Percentiles rank a stretch among this genome's conserved stretches.
phyloP scores from a whole-genome alignment of 2,797 vertebrate genomes.

The Hipposideros larvatus region DNA sequence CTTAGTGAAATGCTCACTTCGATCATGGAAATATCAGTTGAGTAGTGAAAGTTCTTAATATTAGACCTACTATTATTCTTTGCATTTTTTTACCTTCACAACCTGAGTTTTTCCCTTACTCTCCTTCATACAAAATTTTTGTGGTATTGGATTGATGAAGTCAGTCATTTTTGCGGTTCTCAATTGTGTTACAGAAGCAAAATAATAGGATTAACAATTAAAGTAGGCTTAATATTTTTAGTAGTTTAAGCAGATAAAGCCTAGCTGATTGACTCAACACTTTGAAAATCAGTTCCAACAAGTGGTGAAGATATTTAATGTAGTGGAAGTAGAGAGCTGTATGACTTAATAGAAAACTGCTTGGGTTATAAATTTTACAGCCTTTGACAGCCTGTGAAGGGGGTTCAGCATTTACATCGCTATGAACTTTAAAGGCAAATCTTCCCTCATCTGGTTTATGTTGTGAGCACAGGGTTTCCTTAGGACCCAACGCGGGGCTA shows the following conservation, averaged over 20 bases:
- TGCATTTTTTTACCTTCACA: not conserved
- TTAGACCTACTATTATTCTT: not conserved
- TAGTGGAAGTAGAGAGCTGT: not conserved
- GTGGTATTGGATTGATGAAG: not conserved
- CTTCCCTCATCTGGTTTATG: not conserved
- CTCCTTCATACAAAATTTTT: not conserved
- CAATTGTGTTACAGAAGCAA: slow-evolving; percentile 7
- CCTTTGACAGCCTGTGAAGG: not conserved
- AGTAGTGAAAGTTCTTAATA: not conserved
- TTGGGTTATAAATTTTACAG: slow-evolving; percentile 19
- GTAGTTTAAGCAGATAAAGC: slow-evolving; percentile 7
- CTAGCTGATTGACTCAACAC: slow-evolving; percentile 41
- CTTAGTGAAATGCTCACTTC: not conserved
- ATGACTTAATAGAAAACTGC: slow-evolving; percentile 14
- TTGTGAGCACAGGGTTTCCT: not conserved
- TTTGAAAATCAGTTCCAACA: slow-evolving; percentile 42
- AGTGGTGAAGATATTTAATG: slow-evolving; percentile 59
- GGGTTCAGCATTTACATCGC: not conserved
- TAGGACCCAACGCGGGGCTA: not conserved
- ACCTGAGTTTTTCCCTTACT: not conserved
- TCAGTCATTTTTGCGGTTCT: not conserved
- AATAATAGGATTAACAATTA: slow-evolving; percentile 41
- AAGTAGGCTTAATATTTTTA: slow-evolving; percentile 56
- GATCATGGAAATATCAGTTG: not conserved
- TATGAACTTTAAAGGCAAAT: not conserved